A percentile compares a stretch with the other conserved stretches of the same genome.
These are phyloP conservation scores for Brachypalpus laphriformis DNA, from an alignment of 2,888 invertebrate species.

Conservation along the genomic window DNA sequence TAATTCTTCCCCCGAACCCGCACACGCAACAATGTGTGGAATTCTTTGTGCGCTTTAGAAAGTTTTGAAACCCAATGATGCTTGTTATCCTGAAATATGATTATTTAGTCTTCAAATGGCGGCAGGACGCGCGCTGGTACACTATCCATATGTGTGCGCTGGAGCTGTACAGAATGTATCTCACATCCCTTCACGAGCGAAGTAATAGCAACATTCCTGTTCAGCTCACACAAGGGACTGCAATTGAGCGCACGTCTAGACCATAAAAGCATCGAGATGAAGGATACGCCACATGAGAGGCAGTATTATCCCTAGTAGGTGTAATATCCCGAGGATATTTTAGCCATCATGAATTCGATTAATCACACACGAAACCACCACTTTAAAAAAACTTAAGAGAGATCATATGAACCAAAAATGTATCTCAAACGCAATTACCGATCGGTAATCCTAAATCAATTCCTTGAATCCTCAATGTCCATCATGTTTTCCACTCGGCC, in stretches of 20 bases:
- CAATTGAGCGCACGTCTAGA: slow-evolving; percentile 53
- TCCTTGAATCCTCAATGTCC: background rate
- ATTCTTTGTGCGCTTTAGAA: slow-evolving; percentile 30
- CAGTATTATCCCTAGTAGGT: slow-evolving; percentile 1
- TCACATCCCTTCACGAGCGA: background rate
- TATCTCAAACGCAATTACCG: background rate
- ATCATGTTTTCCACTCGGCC: slow-evolving; percentile 23
- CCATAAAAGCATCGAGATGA: slow-evolving; percentile 43
- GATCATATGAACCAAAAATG: background rate
- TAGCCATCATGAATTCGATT: slow-evolving; percentile 33
- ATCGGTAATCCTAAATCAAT: background rate
- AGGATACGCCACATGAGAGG: slow-evolving; percentile 21
- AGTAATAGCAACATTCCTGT: slow-evolving; percentile 3
- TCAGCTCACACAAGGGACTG: slow-evolving; percentile 12
- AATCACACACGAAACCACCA: slow-evolving; percentile 18
- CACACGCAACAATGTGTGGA: background rate
- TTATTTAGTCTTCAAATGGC: slow-evolving; percentile 59
- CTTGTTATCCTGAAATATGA: slow-evolving; percentile 68
- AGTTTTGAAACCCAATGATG: slow-evolving; percentile 61
- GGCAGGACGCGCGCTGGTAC: slow-evolving; percentile 1
- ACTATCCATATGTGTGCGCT: background rate
- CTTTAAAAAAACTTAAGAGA: background rate
- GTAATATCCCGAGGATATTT: slow-evolving; percentile 40
- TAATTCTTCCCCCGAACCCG: background rate
- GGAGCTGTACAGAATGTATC: slow-evolving; percentile 15